These are phyloP conservation scores for Cephus pygmeus DNA, from an alignment of 2,888 invertebrate species.

Conservation along the genomic window DNA sequence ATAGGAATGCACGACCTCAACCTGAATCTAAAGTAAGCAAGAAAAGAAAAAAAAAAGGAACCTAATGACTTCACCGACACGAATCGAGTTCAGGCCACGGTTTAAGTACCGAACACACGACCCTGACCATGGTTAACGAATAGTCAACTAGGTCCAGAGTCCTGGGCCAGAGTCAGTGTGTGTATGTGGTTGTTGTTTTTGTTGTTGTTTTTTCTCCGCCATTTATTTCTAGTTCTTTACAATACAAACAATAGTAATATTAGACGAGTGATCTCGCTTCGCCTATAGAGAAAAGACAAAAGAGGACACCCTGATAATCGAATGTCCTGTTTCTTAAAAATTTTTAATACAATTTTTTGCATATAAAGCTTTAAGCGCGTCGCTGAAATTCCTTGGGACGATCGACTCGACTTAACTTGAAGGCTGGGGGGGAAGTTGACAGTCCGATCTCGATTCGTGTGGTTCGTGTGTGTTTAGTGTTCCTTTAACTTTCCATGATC, in stretches of 20 bases:
- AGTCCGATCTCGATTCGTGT: background rate
- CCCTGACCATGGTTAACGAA: background rate
- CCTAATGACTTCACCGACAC: background rate
- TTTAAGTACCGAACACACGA: background rate
- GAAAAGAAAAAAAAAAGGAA: background rate
- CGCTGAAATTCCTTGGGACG: background rate
- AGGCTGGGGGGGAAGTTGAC: background rate
- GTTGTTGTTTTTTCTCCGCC: constrained; percentile 35
- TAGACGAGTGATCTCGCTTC: background rate
- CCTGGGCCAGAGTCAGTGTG: constrained; percentile 25
- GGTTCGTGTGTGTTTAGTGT: background rate
- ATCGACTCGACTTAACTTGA: background rate
- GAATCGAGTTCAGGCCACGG: background rate
- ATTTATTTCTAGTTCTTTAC: constrained; percentile 39
- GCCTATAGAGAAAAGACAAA: background rate
- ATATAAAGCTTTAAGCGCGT: background rate
- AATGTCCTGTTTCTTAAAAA: background rate
- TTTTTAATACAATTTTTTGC: background rate
- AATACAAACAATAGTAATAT: constrained; percentile 30
- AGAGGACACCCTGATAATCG: background rate
- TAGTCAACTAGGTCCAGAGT: background rate
- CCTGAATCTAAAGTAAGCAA: background rate
- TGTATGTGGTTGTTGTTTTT: constrained; percentile 44
- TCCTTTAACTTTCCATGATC: background rate
- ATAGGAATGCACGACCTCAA: background rate